Evolutionary conservation across 2,888 invertebrate genomes (phyloP).

Genomic region (Amphiduros pacificus): DNA sequence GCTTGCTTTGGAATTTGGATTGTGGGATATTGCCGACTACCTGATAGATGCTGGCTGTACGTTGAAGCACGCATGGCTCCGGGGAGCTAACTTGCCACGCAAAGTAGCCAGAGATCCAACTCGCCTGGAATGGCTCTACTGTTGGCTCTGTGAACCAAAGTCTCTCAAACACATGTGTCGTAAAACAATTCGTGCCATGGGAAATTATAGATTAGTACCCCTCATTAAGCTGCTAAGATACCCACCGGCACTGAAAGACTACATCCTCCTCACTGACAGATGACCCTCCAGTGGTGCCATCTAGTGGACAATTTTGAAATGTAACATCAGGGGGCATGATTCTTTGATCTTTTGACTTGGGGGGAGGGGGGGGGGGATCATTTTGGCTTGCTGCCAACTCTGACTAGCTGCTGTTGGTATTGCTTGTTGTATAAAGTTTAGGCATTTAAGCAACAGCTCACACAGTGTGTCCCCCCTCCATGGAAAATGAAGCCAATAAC

Average conservation of each 20-base stretch:
- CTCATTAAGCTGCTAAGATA: constrained; percentile 4
- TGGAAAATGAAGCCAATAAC: no score
- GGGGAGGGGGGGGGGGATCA: no score
- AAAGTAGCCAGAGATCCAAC: not conserved
- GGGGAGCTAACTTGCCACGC: not conserved
- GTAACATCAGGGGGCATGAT: no score
- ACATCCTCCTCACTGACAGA: constrained; percentile 5
- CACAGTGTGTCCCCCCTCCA: no score
- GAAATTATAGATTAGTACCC: not conserved
- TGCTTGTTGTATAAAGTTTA: no score
- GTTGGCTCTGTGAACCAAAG: constrained; percentile 10
- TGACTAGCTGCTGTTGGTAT: no score
- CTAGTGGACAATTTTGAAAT: no score
- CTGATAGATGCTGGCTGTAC: constrained; percentile 12
- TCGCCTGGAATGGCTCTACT: constrained; percentile 10
- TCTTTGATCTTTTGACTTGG: no score
- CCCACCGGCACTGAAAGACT: constrained; percentile 16
- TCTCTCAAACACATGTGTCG: constrained; percentile 11
- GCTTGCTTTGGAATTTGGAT: constrained; percentile 14
- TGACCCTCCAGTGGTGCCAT: no score
- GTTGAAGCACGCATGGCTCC: constrained; percentile 13
- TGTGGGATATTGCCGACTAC: constrained; percentile 3
- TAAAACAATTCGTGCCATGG: not conserved
- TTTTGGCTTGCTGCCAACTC: no score
- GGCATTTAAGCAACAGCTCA: no score